phyloP scores from a whole-genome alignment of 2,888 invertebrate species.

The Meliscaeva auricollis region DNA sequence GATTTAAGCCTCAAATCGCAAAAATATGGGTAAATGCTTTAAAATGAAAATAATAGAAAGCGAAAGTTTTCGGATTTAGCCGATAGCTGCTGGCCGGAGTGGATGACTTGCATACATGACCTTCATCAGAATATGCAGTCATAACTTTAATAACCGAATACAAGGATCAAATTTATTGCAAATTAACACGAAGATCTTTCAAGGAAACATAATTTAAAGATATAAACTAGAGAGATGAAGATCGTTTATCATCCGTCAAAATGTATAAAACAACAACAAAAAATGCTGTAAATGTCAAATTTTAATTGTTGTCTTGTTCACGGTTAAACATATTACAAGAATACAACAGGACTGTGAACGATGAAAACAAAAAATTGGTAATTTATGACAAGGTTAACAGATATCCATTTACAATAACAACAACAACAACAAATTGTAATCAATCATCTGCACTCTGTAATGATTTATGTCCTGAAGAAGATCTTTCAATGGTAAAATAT shows the following conservation, averaged over 20 bases:
- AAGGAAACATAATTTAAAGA: neutral
- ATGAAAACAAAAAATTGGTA: conserved; percentile 6
- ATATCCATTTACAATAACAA: neutral
- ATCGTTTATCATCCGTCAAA: conserved; percentile 15
- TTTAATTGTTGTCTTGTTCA: conserved; percentile 17
- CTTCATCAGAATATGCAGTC: conserved; percentile 7
- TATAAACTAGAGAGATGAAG: neutral
- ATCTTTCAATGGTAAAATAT: neutral
- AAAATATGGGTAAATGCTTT: no score
- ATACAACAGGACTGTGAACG: neutral
- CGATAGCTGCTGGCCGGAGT: neutral
- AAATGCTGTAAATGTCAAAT: conserved; percentile 29
- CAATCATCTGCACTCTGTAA: neutral
- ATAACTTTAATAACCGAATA: neutral
- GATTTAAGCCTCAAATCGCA: no score
- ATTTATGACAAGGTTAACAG: conserved; percentile 28
- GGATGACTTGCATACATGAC: conserved; percentile 25
- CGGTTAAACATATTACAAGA: conserved; percentile 1
- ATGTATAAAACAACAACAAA: neutral
- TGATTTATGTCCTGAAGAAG: conserved; percentile 6
- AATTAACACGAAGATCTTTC: conserved; percentile 11
- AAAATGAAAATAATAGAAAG: conserved; percentile 66
- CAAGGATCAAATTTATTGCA: conserved; percentile 16
- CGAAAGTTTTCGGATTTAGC: conserved; percentile 35
- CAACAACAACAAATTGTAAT: neutral